These are phyloP conservation scores for Drosophila nikananu DNA, from an alignment of 1,140 invertebrate genomes.

Conservation along the genomic window DNA sequence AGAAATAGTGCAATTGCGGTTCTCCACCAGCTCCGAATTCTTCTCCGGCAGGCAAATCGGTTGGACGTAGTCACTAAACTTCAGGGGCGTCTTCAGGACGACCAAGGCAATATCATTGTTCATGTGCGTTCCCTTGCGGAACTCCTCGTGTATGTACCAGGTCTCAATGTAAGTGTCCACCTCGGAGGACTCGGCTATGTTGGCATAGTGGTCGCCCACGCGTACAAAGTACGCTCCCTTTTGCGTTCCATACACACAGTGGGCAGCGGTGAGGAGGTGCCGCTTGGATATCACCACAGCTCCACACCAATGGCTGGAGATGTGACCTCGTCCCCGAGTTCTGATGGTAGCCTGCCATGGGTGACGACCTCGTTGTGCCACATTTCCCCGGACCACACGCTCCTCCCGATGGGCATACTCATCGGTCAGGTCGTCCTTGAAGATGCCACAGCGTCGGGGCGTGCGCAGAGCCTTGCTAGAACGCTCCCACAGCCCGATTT, in stretches of 20 bases:
- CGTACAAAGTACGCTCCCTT: constrained; percentile 89
- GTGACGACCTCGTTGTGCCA: constrained; percentile 88
- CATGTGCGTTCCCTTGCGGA: constrained; percentile 88
- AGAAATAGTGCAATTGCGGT: constrained; percentile 91
- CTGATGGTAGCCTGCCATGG: constrained; percentile 93
- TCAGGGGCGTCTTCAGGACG: constrained; percentile 88
- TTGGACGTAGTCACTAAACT: constrained; percentile 89
- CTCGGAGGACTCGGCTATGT: constrained; percentile 89
- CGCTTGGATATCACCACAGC: constrained; percentile 90
- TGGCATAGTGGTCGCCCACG: constrained; percentile 90
- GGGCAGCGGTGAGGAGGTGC: constrained; percentile 92
- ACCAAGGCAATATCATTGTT: constrained; percentile 92
- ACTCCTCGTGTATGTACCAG: constrained; percentile 89
- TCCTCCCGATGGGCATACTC: constrained; percentile 85
- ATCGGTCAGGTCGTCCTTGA: constrained; percentile 70
- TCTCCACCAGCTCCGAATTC: constrained; percentile 86
- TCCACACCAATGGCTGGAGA: constrained; percentile 91
- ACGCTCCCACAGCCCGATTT: constrained; percentile 73
- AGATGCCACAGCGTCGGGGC: constrained; percentile 72
- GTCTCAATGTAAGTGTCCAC: constrained; percentile 89
- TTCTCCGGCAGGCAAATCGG: constrained; percentile 90
- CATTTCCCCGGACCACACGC: constrained; percentile 87
- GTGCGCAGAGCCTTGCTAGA: constrained; percentile 66
- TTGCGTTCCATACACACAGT: constrained; percentile 90
- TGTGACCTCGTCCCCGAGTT: constrained; percentile 86